phyloP scores from a whole-genome alignment of 2,797 vertebrate species.

The Caiman crocodilus region DNA sequence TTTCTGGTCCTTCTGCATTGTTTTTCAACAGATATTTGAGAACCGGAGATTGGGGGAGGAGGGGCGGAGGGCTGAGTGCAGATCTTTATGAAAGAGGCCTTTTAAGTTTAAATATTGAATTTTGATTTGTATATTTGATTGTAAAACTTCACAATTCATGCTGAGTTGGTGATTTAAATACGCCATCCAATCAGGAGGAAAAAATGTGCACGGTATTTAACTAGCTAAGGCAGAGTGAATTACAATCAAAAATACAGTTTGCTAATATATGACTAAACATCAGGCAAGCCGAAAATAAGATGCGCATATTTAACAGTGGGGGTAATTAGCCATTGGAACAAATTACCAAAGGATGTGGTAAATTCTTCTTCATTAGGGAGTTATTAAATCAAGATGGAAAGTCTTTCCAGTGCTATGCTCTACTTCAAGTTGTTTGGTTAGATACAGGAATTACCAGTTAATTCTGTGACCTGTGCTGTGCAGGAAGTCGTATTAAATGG shows the following conservation, averaged over 20 bases:
- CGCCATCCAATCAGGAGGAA: constrained; percentile 61
- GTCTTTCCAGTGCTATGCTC: constrained; percentile 34
- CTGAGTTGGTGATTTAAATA: constrained; percentile 66
- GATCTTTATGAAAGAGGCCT: background rate
- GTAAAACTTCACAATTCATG: constrained; percentile 64
- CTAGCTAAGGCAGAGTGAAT: constrained; percentile 45
- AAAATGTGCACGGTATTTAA: constrained; percentile 45
- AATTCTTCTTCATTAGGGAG: constrained; percentile 58
- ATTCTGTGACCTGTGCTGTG: background rate
- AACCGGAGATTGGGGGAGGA: background rate
- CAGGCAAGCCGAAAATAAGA: constrained; percentile 66
- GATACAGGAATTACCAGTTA: constrained; percentile 25
- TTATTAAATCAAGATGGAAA: constrained; percentile 58
- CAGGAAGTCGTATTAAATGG: background rate
- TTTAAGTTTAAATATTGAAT: constrained; percentile 21
- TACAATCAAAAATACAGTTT: constrained; percentile 72
- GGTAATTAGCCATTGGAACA: constrained; percentile 68
- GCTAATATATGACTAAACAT: constrained; percentile 65
- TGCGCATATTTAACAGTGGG: constrained; percentile 65
- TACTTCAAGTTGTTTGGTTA: constrained; percentile 14
- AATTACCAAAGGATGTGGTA: constrained; percentile 53
- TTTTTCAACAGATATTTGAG: background rate
- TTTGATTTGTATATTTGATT: constrained; percentile 60
- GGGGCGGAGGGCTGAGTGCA: background rate
- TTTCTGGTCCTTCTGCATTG: background rate